Base-by-base conservation (phyloP, 2,888 invertebrate genomes). In the Orgyia antiqua region DNA sequence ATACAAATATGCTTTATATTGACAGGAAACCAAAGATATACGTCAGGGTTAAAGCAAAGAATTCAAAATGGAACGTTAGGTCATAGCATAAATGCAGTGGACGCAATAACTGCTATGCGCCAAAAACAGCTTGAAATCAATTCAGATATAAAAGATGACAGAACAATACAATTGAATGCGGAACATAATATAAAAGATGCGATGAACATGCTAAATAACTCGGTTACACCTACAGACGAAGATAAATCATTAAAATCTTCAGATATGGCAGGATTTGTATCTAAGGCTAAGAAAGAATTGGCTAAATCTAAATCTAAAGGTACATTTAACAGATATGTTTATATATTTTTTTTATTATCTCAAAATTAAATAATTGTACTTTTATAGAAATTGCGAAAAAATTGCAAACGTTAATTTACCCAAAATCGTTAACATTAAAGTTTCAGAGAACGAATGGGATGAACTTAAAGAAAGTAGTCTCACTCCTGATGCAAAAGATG, bases 361-460 rank as follows among this genome's bases (percentile, higher is more conserved):
- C n/a, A n/a, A n/a, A n/a, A n/a, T n/a, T n/a, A n/a, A n/a, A n/a
- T n/a, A n/a, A n/a, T n/a, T n/a, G n/a, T n/a, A n/a, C n/a, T n/a
- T 25, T 59, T 56, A 8, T 58, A 79, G 94, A 93, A 79, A 90
- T 91, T 34, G 71, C 92, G 54, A 90, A 93, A 77, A 91, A 92
- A 66, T 89, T 94, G 89, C 92, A 1, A 87, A 88, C 45, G 94
- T 92, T 64, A 91, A 87, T 56, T 80, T 87, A 54, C 89, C 89
- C 50, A 92, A 89, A 74, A 62, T 89, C 17, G 70, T 68, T 24
- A 94, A 94, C 66, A 87, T 90, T 17, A 95, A 95, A 73, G 94
- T 96, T 64, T 94, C 96, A 0, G 97, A 97, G 76, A 96, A 95
- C 61, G 98, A 98, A 61, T 99, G 99, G 98, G 98, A 98, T 63